Percentiles rank a stretch among this genome's conserved stretches.
These are phyloP conservation scores for Sarotherodon lohbergeri DNA, from an alignment of 2,113 vertebrate species.

Conservation along the genomic window DNA sequence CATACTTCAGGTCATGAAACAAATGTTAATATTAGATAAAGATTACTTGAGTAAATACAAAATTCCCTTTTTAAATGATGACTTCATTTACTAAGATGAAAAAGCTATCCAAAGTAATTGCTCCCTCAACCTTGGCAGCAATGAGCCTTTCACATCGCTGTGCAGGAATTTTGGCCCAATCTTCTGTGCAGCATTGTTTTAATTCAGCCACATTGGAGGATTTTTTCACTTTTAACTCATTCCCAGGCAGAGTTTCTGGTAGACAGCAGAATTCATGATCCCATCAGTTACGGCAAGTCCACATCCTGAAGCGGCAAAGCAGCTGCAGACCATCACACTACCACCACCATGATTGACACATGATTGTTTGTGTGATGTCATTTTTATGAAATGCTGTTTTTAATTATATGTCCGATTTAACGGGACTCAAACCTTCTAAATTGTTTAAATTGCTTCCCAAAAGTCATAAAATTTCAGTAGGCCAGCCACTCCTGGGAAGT, in stretches of 20 bases:
- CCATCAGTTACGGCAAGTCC: neutral
- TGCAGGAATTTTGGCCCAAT: neutral
- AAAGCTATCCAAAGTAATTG: neutral
- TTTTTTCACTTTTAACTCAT: neutral
- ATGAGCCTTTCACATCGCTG: neutral
- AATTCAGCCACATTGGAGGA: neutral
- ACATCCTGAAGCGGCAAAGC: neutral
- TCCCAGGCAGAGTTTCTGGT: neutral
- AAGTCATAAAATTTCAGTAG: neutral
- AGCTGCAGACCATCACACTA: neutral
- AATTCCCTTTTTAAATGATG: neutral
- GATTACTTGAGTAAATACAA: neutral
- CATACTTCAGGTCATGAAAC: neutral
- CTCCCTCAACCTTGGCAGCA: neutral
- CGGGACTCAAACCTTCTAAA: neutral
- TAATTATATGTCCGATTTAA: neutral
- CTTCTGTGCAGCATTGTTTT: neutral
- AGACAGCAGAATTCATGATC: neutral
- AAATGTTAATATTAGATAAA: neutral
- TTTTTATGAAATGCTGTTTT: neutral
- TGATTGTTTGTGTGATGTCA: neutral
- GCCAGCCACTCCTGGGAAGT: neutral
- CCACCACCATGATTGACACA: neutral
- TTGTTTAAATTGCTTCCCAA: neutral
- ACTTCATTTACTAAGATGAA: neutral